These are phyloP conservation scores for Balearica regulorum DNA, from an alignment of 2,797 vertebrate genomes.

Conservation along the genomic window DNA sequence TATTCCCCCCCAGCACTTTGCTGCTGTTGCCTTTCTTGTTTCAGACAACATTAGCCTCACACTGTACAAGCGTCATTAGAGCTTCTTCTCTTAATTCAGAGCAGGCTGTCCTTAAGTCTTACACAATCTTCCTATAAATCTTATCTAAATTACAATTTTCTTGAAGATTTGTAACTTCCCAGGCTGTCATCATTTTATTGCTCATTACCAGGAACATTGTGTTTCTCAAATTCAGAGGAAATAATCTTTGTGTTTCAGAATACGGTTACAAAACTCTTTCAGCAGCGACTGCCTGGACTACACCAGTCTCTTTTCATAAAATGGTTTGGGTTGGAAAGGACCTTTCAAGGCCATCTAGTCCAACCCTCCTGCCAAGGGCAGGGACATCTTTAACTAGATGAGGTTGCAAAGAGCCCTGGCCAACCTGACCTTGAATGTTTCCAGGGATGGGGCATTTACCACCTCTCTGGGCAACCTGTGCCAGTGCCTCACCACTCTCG, in stretches of 20 bases:
- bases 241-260: neutral
- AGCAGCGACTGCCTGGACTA: neutral
- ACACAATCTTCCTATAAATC: neutral
- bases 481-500: no score
- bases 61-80: neutral
- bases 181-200: neutral
- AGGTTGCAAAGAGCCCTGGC: no score
- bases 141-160: neutral
- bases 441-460: no score
- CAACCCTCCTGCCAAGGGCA: no score
- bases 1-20: neutral
- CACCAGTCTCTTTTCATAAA: neutral
- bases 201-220: neutral
- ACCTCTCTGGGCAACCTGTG: no score
- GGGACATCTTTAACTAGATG: no score
- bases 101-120: neutral
- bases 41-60: neutral
- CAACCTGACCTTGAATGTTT: no score
- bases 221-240: neutral
- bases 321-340: no score
- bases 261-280: neutral
- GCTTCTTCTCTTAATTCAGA: neutral
- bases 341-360: no score
- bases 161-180: neutral
- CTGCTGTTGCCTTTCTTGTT: neutral